phyloP scores from a whole-genome alignment of 2,888 invertebrate species.

The Tiphia femorata region DNA sequence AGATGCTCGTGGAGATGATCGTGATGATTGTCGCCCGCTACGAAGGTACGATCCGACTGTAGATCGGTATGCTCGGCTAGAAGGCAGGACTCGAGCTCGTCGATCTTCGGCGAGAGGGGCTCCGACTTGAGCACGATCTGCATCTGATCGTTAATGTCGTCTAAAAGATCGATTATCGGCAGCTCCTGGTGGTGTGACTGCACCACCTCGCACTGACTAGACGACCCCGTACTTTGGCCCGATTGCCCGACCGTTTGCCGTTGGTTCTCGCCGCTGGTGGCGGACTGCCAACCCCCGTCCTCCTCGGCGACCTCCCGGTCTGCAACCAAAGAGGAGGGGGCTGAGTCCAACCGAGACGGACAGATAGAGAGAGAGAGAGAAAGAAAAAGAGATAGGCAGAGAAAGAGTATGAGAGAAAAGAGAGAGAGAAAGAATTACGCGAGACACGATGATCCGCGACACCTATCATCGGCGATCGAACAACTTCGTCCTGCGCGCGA shows the following conservation, averaged over 20 bases:
- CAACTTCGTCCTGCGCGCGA: too few relatives aligned
- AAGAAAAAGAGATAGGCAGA: too few relatives aligned
- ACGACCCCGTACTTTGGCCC: conserved; percentile 48
- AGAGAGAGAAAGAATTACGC: too few relatives aligned
- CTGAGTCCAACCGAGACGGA: conserved; percentile 64
- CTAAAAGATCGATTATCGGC: conserved; percentile 63
- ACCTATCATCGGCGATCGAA: too few relatives aligned
- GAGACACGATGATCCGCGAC: too few relatives aligned
- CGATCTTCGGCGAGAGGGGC: conserved; percentile 59
- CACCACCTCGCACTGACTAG: conserved; percentile 44
- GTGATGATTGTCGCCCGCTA: conserved; percentile 5
- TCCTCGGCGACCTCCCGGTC: conserved; percentile 68
- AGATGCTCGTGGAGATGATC: conserved; percentile 9
- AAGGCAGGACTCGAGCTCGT: conserved; percentile 56
- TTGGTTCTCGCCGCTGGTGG: conserved; percentile 52
- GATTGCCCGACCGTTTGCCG: conserved; percentile 44
- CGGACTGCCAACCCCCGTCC: conserved; percentile 68
- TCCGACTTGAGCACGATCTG: conserved; percentile 61
- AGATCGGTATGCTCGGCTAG: conserved; percentile 40
- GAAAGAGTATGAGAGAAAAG: too few relatives aligned
- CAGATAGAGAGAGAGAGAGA: too few relatives aligned
- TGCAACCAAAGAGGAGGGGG: conserved; percentile 69
- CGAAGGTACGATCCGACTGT: conserved; percentile 13
- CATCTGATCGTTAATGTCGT: conserved; percentile 62
- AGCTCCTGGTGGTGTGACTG: conserved; percentile 40